These are phyloP conservation scores for Drosophila leonis DNA, from an alignment of 2,888 invertebrate species.

Conservation along the genomic window DNA sequence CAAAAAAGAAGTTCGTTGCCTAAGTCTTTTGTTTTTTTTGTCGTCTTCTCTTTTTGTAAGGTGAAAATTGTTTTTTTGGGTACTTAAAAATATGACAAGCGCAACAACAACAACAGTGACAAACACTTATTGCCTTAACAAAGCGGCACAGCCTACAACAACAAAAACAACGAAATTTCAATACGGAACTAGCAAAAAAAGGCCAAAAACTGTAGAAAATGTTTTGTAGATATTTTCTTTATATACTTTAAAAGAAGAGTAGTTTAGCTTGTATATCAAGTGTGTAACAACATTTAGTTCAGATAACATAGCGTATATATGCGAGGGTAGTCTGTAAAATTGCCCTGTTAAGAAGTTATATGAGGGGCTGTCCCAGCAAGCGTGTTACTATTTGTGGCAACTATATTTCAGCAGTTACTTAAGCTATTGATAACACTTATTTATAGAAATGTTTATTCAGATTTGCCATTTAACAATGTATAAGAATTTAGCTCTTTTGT, in stretches of 20 bases:
- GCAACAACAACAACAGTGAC: slow-evolving; percentile 24
- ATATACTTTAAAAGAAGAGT: background rate
- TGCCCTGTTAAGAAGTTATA: background rate
- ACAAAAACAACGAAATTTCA: slow-evolving; percentile 27
- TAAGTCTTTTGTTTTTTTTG: slow-evolving; percentile 65
- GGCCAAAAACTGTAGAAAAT: slow-evolving; percentile 17
- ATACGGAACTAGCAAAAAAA: slow-evolving; percentile 50
- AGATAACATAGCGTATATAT: background rate
- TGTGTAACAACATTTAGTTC: background rate
- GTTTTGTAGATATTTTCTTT: background rate
- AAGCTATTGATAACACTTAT: background rate
- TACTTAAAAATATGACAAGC: slow-evolving; percentile 16
- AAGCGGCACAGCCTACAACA: slow-evolving; percentile 11
- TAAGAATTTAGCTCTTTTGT: too few species aligned
- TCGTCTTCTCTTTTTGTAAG: slow-evolving; percentile 32
- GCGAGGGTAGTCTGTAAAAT: background rate
- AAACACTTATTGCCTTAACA: slow-evolving; percentile 29
- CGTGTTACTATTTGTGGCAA: background rate
- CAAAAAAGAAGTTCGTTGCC: slow-evolving; percentile 58
- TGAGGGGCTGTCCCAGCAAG: background rate
- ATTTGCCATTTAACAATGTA: background rate
- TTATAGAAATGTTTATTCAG: background rate
- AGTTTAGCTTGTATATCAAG: background rate
- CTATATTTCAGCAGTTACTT: too few species aligned
- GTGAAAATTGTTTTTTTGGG: slow-evolving; percentile 49